Evolutionary conservation across 2,113 vertebrate species (phyloP).

Genomic region (Hyaena hyaena): DNA sequence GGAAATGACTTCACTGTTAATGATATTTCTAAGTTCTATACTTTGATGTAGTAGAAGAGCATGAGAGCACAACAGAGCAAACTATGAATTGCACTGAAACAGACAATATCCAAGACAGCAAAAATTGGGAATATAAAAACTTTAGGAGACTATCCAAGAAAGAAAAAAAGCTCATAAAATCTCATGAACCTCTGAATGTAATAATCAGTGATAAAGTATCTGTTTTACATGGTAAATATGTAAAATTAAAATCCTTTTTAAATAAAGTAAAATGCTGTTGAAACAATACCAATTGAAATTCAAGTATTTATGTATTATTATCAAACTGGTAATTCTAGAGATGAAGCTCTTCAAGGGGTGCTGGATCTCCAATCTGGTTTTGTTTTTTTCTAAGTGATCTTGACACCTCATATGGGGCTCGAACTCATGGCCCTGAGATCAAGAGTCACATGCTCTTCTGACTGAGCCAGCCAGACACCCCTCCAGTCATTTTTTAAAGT

Average conservation of each 20-base stretch:
- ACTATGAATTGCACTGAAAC: not conserved
- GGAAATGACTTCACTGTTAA: not conserved
- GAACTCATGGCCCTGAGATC: no score
- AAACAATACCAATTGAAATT: not conserved
- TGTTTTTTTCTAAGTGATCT: no score
- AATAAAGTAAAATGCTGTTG: not conserved
- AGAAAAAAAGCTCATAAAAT: not conserved
- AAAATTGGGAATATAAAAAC: conserved; percentile 27
- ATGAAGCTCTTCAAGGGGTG: not conserved
- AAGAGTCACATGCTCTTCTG: no score
- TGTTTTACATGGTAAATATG: not conserved
- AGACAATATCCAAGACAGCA: not conserved
- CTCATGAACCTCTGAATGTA: not conserved
- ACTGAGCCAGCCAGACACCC: no score
- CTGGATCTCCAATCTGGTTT: not conserved
- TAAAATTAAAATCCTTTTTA: conserved; percentile 48
- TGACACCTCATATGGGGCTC: no score
- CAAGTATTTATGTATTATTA: not conserved
- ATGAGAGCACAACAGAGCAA: not conserved
- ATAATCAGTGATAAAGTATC: not conserved
- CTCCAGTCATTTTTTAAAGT: not conserved
- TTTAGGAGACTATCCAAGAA: not conserved
- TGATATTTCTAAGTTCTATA: not conserved
- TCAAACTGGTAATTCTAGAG: not conserved
- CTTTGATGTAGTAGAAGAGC: not conserved